Evolutionary conservation across 2,888 invertebrate species (phyloP).

Genomic region (Drosophila fulvimacula): DNA sequence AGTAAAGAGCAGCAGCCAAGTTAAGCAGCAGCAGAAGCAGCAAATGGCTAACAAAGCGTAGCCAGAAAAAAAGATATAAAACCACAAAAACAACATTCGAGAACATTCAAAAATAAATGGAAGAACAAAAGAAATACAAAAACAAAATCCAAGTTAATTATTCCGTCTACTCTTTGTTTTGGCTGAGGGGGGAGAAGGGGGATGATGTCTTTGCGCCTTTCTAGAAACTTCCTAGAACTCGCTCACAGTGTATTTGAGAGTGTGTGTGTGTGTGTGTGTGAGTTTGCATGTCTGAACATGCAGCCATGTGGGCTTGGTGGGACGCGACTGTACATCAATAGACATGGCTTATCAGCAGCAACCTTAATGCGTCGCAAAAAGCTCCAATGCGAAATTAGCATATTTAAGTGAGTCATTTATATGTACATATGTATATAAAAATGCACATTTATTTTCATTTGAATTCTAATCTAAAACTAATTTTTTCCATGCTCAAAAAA

Average conservation of each 20-base stretch:
- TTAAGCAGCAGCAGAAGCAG: conserved; percentile 15
- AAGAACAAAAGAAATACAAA: conserved; percentile 63
- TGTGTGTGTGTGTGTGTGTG: background rate
- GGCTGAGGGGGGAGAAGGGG: background rate
- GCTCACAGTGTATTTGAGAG: background rate
- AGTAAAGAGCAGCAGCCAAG: conserved; percentile 18
- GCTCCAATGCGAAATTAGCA: background rate
- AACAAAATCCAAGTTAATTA: conserved; percentile 37
- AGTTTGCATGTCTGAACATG: background rate
- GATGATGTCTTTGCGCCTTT: conserved; percentile 12
- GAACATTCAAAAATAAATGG: conserved; percentile 72
- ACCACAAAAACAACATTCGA: conserved; percentile 53
- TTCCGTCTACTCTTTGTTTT: conserved; percentile 27
- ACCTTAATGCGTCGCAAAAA: conserved; percentile 14
- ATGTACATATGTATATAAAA: background rate
- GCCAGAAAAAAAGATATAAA: conserved; percentile 20
- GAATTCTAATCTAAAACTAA: background rate
- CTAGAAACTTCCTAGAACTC: conserved; percentile 32
- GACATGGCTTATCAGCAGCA: conserved; percentile 25
- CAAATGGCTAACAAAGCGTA: conserved; percentile 31
- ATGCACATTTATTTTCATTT: background rate
- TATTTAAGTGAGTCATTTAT: conserved; percentile 7
- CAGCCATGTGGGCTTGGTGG: background rate
- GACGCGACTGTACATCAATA: conserved; percentile 48
- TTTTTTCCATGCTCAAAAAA: background rate